Evolutionary conservation across 2,888 invertebrate genomes (phyloP), one percentile per base, ranked within the genome.

Genomic region (Mesorhabditis belari): DNA sequence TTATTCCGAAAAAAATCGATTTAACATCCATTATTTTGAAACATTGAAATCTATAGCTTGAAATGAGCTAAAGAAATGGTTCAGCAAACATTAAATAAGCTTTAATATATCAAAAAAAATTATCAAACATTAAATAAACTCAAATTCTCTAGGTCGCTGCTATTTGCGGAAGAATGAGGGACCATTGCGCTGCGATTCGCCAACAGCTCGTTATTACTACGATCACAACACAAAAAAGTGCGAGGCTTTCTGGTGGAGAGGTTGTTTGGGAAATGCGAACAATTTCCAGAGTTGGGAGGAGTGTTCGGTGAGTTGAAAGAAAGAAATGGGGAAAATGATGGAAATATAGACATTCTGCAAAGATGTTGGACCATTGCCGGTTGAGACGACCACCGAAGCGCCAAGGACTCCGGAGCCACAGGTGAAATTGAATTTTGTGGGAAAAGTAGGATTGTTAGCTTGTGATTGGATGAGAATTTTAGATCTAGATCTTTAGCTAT

Each of bases 171-270:
- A 77, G 66, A 63, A 74, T 21, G 80, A 77, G 55, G 80, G 80
- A 62, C 74, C 76, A 50, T 64, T 67, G 35, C 69, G 70, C 49
- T 80, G 80, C 66, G 71, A 67, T 60, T 59, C 76, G 49, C 67
- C 74, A n/a, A 68, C 66, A 52, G 69, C 77, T 24, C 69, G 69
- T 55, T 80, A 76, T 67, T 75, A 62, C 65, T 80, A 80, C 67
- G 76, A 80, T 62, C 66, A 73, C 56, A 60, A 66, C 29, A 76
- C 73, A 26, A 64, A 67, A 50, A 74, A 77, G 60, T 80, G 80
- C 63, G 73, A 66, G 29, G 80, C 80, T 21, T 80, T 79, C 73
- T 80, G 79, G 77, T 80, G 74, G 74, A 67, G 77, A 63, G 78
- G 78, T 68, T 80, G 80, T 64, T 68, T 74, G 54, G 79, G 79